Evolutionary conservation across 2,797 vertebrate species (phyloP), one percentile per base, ranked within the genome.

Genomic region (Notolabrus celidotus): DNA sequence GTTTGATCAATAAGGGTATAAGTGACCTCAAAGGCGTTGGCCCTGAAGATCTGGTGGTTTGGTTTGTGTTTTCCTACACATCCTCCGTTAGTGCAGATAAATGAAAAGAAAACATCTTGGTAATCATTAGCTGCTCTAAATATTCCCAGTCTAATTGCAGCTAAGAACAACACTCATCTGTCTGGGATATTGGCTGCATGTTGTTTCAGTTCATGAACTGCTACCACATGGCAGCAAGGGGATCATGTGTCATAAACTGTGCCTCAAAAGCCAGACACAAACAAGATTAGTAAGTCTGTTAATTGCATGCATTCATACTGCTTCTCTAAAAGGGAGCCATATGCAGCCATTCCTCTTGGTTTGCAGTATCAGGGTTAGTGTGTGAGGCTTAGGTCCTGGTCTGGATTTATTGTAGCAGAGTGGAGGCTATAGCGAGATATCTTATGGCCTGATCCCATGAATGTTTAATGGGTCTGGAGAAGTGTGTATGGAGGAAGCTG

Each of bases 381-480:
- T 70, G 69, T 50, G 55, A 63, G 62, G 59, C 41, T 73, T 43
- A 34, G 42, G 49, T 77, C 65, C 58, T 27, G 55, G 79, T 80
- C 67, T 83, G 83, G 80, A 86, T 89, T 88, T 83, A 86, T 76
- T 82, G 82, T 25, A 79, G 79, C 64, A 50, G 42, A 57, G 77
- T 77, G 43, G 63, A 79, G 50, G 71, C 67, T 76, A 82, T 77
- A 69, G 80, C 66, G 69, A 67, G 82, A 77, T 91, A 92, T 94
- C 89, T 87, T 82, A 89, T 91, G 79, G 82, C 84, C 80, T 60
- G 52, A 74, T 88, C 76, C 74, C 41, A 92, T 94, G 88, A 94
- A 94, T 94, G 87, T 92, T 94, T 94, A 93, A 94, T 93, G 85
- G 75, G 59, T 74, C 58, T 83, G 74, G 84, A 89, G 89, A 81